These are phyloP conservation scores for Caenorhabditis inopinata DNA, from an alignment of 1,140 invertebrate species.

Conservation along the genomic window DNA sequence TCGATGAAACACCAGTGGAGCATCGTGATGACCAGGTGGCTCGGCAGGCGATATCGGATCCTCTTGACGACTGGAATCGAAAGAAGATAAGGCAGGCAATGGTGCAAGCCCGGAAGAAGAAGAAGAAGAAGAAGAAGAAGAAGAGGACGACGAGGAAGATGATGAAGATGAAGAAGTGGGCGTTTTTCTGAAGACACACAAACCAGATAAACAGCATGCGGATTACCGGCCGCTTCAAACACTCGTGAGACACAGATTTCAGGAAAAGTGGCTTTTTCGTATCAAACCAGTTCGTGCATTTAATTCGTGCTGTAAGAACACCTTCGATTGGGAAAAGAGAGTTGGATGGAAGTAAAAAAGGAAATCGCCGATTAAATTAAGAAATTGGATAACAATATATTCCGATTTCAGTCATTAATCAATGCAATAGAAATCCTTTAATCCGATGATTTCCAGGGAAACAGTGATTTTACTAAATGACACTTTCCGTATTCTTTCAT, in stretches of 20 bases:
- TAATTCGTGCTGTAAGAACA: neutral
- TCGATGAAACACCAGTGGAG: conserved; percentile 37
- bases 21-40: conserved; percentile 25
- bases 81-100: neutral
- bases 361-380: conserved; percentile 3
- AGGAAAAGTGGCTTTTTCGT: neutral
- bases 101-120: conserved; percentile 2
- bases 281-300: conserved; percentile 8
- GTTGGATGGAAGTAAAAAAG: neutral
- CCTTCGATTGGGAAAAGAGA: neutral
- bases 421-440: too few species aligned
- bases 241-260: neutral
- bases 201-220: conserved; percentile 14
- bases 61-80: conserved; percentile 33
- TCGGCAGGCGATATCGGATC: conserved; percentile 22
- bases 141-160: neutral
- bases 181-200: conserved; percentile 30
- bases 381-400: neutral
- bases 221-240: conserved; percentile 21
- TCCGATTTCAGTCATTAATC: too few species aligned
- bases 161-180: neutral
- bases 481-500: too few species aligned
- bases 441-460: too few species aligned
- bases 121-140: conserved; percentile 16
- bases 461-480: too few species aligned